A percentile compares a stretch with the other conserved stretches of the same genome.
These are phyloP conservation scores for Pocota personata DNA, from an alignment of 2,888 invertebrate species.

Conservation along the genomic window DNA sequence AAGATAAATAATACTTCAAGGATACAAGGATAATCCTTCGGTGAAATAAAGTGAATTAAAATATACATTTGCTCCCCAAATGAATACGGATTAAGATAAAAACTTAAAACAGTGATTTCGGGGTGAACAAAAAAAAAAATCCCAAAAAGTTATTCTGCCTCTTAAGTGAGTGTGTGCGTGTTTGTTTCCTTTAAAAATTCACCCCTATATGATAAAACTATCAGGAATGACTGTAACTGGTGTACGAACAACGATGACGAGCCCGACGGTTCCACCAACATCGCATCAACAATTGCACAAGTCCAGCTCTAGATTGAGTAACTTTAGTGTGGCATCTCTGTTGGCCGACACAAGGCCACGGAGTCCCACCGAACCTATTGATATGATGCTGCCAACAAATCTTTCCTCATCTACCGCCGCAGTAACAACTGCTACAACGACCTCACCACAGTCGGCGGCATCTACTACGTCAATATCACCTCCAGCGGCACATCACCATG, in stretches of 20 bases:
- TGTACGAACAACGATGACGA: conserved; percentile 86
- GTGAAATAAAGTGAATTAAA: conserved; percentile 38
- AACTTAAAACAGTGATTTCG: conserved; percentile 30
- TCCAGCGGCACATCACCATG: conserved; percentile 77
- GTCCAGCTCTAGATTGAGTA: conserved; percentile 87
- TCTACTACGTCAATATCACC: conserved; percentile 79
- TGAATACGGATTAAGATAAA: conserved; percentile 41
- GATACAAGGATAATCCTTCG: conserved; percentile 71
- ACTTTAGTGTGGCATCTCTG: conserved; percentile 94
- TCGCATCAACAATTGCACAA: conserved; percentile 83
- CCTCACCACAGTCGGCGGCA: conserved; percentile 81
- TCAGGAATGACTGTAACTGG: conserved; percentile 86
- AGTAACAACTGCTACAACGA: conserved; percentile 75
- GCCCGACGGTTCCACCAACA: conserved; percentile 84
- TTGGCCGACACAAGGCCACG: conserved; percentile 89
- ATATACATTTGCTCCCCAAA: conserved; percentile 35
- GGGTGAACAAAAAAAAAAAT: neutral
- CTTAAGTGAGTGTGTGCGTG: conserved; percentile 33
- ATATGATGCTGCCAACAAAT: conserved; percentile 76
- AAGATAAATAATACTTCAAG: conserved; percentile 38
- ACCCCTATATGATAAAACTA: conserved; percentile 82
- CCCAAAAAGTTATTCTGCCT: neutral
- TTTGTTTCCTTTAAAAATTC: conserved; percentile 55
- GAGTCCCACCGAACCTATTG: conserved; percentile 79
- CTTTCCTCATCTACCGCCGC: conserved; percentile 76